A percentile compares a stretch with the other conserved stretches of the same genome.
Evolutionary conservation across 2,888 invertebrate species (phyloP).

Genomic region (Marronus borbonicus): DNA sequence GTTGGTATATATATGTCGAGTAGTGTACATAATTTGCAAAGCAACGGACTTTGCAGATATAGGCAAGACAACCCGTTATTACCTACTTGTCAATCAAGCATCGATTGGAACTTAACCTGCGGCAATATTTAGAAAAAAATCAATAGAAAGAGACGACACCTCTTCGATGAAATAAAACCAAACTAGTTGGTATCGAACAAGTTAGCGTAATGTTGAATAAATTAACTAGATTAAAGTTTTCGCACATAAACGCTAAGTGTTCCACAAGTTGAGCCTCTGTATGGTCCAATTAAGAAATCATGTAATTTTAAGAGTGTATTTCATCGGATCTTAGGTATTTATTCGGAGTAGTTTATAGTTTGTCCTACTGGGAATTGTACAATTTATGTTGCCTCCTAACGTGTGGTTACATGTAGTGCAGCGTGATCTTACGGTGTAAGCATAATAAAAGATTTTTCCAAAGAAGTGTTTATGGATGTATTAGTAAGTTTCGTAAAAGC

Average conservation of each 20-base stretch:
- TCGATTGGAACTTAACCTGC: conserved; percentile 10
- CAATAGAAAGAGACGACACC: neutral
- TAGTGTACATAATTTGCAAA: conserved; percentile 20
- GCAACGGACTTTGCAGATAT: conserved; percentile 37
- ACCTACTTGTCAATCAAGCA: conserved; percentile 32
- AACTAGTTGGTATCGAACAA: too few relatives aligned
- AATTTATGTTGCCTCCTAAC: conserved; percentile 12
- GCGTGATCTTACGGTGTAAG: neutral
- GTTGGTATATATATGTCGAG: too few relatives aligned
- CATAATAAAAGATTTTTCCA: neutral
- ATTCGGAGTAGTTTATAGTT: conserved; percentile 8
- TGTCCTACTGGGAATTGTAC: conserved; percentile 17
- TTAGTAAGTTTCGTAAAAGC: conserved; percentile 3
- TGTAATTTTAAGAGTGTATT: neutral
- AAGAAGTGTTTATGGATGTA: conserved; percentile 24
- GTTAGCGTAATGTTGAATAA: neutral
- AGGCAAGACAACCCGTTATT: conserved; percentile 22
- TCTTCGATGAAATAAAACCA: conserved; percentile 1
- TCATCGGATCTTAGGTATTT: conserved; percentile 6
- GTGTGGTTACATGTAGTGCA: conserved; percentile 10
- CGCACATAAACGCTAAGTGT: conserved; percentile 1
- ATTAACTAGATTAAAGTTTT: conserved; percentile 26
- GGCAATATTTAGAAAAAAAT: conserved; percentile 24
- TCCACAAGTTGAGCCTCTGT: neutral
- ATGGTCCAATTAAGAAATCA: neutral